A percentile compares a stretch with the other conserved stretches of the same genome.
phyloP scores from a whole-genome alignment of 2,797 vertebrate species.

The Pipistrellus kuhlii region DNA sequence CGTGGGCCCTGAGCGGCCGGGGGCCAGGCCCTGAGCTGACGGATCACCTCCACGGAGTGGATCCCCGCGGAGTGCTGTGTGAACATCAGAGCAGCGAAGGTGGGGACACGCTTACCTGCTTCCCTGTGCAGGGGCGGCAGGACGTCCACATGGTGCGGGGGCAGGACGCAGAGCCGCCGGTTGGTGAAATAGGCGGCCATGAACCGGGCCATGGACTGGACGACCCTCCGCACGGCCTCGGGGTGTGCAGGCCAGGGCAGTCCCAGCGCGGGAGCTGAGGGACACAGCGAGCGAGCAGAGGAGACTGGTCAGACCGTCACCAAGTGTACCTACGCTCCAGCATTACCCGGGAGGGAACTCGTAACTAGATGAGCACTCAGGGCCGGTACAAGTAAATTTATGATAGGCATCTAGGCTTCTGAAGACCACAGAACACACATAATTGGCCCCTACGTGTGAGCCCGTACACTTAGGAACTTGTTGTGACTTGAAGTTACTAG shows the following conservation, averaged over 20 bases:
- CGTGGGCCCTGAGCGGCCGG: background rate
- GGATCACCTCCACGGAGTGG: no score
- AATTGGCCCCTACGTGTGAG: background rate
- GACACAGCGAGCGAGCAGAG: background rate
- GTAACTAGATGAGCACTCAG: background rate
- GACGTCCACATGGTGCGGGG: slow-evolving; percentile 92
- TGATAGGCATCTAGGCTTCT: background rate
- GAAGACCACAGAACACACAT: background rate
- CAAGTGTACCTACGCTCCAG: background rate
- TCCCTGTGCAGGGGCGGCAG: slow-evolving; percentile 92
- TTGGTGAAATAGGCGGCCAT: slow-evolving; percentile 98
- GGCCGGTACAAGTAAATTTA: background rate
- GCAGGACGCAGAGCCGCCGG: slow-evolving; percentile 91
- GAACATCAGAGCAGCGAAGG: background rate
- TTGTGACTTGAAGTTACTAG: background rate
- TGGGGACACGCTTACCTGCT: slow-evolving; percentile 85
- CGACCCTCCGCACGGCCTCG: slow-evolving; percentile 90
- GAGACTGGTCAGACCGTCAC: background rate
- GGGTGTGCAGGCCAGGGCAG: slow-evolving; percentile 83
- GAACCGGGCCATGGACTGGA: slow-evolving; percentile 94
- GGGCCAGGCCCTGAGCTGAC: background rate
- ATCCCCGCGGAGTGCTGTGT: background rate
- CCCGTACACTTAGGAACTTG: background rate
- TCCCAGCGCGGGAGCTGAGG: slow-evolving; percentile 82
- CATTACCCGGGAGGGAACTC: background rate